These are phyloP conservation scores for Neofelis nebulosa DNA, from an alignment of 2,113 vertebrate genomes.

Conservation along the genomic window DNA sequence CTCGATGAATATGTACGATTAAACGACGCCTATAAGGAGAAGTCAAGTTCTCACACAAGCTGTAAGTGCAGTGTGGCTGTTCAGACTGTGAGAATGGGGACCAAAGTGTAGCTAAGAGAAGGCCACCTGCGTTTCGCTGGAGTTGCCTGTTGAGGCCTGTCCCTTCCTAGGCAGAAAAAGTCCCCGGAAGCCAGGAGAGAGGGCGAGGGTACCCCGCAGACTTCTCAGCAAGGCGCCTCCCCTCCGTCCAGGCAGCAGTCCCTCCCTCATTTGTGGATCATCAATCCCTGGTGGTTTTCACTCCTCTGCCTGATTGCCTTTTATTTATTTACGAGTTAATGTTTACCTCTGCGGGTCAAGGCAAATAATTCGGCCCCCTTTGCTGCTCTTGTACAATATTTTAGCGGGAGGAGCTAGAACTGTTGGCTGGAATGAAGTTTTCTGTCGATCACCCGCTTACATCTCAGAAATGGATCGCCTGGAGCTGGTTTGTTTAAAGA, in stretches of 20 bases:
- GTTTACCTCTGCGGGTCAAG: not conserved
- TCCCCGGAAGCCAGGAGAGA: not conserved
- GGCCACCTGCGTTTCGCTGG: not conserved
- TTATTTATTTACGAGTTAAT: not conserved
- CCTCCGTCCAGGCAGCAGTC: not conserved
- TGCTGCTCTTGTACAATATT: not conserved
- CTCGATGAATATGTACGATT: conserved; percentile 89
- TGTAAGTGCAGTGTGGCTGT: conserved; percentile 83
- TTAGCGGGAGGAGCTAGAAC: not conserved
- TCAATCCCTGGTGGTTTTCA: not conserved
- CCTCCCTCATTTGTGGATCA: not conserved
- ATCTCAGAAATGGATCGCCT: not conserved
- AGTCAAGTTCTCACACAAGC: conserved; percentile 90
- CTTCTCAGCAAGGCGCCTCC: not conserved
- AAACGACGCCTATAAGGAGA: conserved; percentile 91
- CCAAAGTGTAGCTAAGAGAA: not conserved
- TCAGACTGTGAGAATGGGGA: too few species aligned
- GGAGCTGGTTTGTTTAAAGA: not conserved
- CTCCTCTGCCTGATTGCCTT: not conserved
- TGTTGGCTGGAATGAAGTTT: not conserved
- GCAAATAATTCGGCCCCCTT: not conserved
- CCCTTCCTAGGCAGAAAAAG: not conserved
- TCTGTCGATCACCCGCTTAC: not conserved
- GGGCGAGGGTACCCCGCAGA: not conserved
- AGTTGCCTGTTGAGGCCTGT: not conserved